Evolutionary conservation across 2,797 vertebrate species (phyloP).

Genomic region (Ctenochaetus hawaiiensis): DNA sequence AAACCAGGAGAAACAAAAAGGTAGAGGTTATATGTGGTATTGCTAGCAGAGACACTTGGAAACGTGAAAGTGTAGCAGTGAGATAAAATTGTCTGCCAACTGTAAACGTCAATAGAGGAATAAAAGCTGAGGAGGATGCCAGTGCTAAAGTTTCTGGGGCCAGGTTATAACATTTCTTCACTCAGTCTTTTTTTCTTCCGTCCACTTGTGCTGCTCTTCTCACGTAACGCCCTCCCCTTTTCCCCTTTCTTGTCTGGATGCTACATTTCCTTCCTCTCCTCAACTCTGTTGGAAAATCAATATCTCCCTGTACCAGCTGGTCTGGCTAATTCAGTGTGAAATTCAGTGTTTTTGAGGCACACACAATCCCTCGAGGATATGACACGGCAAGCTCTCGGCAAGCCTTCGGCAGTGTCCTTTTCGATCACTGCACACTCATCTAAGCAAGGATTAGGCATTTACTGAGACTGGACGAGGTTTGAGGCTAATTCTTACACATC

Average conservation of each 20-base stretch:
- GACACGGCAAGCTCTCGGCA: slow-evolving; percentile 63
- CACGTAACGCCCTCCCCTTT: slow-evolving; percentile 47
- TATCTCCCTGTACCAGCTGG: slow-evolving; percentile 82
- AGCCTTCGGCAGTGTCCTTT: slow-evolving; percentile 68
- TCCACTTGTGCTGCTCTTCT: slow-evolving; percentile 56
- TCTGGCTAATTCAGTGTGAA: slow-evolving; percentile 83
- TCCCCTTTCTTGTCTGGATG: slow-evolving; percentile 51
- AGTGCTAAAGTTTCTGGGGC: slow-evolving; percentile 52
- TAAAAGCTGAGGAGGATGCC: slow-evolving; percentile 41
- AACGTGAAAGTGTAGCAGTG: slow-evolving; percentile 28
- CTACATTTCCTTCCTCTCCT: slow-evolving; percentile 66
- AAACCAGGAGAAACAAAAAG: slow-evolving; percentile 56
- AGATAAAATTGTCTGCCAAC: slow-evolving; percentile 37
- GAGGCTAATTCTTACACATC: slow-evolving; percentile 16
- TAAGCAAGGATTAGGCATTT: slow-evolving; percentile 66
- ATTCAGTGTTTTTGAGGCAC: slow-evolving; percentile 77
- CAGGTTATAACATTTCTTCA: slow-evolving; percentile 49
- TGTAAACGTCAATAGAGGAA: slow-evolving; percentile 40
- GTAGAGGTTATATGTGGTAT: slow-evolving; percentile 49
- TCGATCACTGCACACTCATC: slow-evolving; percentile 68
- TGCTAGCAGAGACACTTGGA: slow-evolving; percentile 17
- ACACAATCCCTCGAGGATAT: slow-evolving; percentile 69
- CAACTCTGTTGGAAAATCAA: slow-evolving; percentile 78
- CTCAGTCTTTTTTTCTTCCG: slow-evolving; percentile 59
- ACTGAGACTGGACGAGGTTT: slow-evolving; percentile 29